A percentile compares a stretch with the other conserved stretches of the same genome.
These are phyloP conservation scores for Pogoniulus pusillus DNA, from an alignment of 2,797 vertebrate species.

Conservation along the genomic window DNA sequence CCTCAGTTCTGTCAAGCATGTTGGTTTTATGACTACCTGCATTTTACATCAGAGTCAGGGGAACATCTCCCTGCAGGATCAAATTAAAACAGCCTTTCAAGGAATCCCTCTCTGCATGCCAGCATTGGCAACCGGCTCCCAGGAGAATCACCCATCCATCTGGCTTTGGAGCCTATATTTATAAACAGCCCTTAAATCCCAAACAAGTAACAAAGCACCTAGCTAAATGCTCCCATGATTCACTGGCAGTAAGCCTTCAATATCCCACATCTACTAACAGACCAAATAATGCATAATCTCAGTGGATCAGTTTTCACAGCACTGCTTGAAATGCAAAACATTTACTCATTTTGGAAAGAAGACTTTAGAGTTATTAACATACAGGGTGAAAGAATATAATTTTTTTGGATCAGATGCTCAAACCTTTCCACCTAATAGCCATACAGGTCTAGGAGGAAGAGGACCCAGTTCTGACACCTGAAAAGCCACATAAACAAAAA, in stretches of 20 bases:
- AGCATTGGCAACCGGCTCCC: neutral
- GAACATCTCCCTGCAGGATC: neutral
- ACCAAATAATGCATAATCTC: neutral
- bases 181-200: constrained; percentile 17
- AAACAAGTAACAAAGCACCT: neutral
- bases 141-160: neutral
- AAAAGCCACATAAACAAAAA: neutral
- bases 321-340: neutral
- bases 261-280: neutral
- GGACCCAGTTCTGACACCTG: neutral
- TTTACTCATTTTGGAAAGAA: neutral
- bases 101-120: neutral
- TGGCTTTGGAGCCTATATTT: neutral
- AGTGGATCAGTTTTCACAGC: neutral
- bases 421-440: neutral
- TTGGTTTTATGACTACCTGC: neutral
- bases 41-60: neutral
- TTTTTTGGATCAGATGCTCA: neutral
- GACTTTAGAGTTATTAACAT: neutral
- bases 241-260: neutral
- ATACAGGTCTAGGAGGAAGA: neutral
- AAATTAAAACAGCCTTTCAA: neutral
- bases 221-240: neutral
- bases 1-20: neutral
- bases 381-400: neutral